These are phyloP conservation scores for Cheumatopsyche charites DNA, from an alignment of 1,140 invertebrate species.

Conservation along the genomic window DNA sequence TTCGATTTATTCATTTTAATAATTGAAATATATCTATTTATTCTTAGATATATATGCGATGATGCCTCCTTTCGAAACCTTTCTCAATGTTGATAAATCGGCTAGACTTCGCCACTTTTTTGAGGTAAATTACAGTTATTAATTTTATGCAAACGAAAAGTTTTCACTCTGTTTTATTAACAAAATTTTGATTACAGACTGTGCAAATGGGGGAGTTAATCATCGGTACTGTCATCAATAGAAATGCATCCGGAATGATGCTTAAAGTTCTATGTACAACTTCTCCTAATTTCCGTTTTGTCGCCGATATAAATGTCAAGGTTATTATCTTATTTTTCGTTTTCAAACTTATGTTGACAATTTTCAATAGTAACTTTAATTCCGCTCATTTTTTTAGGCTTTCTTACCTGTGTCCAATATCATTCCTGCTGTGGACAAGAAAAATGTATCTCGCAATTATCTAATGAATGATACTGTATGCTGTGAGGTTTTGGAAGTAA, in stretches of 20 bases:
- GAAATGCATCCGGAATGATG: constrained; percentile 74
- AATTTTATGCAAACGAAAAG: not conserved
- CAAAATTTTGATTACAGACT: constrained; percentile 64
- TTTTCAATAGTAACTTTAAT: constrained; percentile 1
- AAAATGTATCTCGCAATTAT: constrained; percentile 77
- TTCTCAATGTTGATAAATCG: constrained; percentile 74
- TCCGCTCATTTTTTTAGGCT: constrained; percentile 64
- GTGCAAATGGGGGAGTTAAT: constrained; percentile 83
- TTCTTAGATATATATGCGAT: constrained; percentile 78
- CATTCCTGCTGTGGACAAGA: constrained; percentile 80
- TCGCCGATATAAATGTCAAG: constrained; percentile 84
- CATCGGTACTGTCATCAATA: constrained; percentile 75
- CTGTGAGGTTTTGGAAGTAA: constrained; percentile 87
- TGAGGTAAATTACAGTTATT: constrained; percentile 65
- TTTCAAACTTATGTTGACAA: not conserved
- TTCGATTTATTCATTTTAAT: not conserved
- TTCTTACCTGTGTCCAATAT: constrained; percentile 72
- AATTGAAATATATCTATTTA: constrained; percentile 46
- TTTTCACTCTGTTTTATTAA: not conserved
- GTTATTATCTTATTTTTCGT: constrained; percentile 55
- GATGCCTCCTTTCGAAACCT: constrained; percentile 85
- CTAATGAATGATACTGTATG: constrained; percentile 83
- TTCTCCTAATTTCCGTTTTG: constrained; percentile 75
- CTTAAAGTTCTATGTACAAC: constrained; percentile 83
- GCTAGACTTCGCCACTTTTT: constrained; percentile 78